Evolutionary conservation across 2,113 vertebrate genomes (phyloP).

Genomic region (Lamprotornis superbus): DNA sequence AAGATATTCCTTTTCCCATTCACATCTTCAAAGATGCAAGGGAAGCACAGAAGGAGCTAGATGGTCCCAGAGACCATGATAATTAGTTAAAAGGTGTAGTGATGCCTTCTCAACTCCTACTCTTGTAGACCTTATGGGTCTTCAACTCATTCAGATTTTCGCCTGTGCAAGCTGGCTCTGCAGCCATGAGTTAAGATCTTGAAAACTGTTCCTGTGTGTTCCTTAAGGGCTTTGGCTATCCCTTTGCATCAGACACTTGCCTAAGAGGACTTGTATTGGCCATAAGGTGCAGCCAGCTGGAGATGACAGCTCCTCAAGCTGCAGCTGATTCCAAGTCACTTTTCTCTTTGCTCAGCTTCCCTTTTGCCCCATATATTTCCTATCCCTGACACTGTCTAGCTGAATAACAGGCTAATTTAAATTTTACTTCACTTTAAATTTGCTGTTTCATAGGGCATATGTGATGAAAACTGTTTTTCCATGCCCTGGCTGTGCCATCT

Average conservation of each 20-base stretch:
- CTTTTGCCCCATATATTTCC: background rate
- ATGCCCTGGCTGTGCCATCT: background rate
- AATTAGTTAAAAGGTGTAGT: background rate
- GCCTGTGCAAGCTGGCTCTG: background rate
- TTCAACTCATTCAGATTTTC: background rate
- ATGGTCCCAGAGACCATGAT: background rate
- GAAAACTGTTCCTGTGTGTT: background rate
- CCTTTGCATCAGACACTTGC: background rate
- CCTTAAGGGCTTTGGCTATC: background rate
- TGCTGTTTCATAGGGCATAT: background rate
- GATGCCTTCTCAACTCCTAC: background rate
- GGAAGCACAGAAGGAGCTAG: background rate
- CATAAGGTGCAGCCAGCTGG: background rate
- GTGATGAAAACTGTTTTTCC: background rate
- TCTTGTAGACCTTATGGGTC: background rate
- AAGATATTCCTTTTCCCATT: background rate
- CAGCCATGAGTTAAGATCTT: background rate
- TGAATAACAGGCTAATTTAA: background rate
- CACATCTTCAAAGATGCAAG: background rate
- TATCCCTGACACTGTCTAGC: background rate
- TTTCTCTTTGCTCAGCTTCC: background rate
- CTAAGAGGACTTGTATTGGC: background rate
- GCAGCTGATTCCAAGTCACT: background rate
- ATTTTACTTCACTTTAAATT: background rate
- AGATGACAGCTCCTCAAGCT: background rate